Evolutionary conservation across 2,797 vertebrate genomes (phyloP).

Genomic region (Mus spretus): DNA sequence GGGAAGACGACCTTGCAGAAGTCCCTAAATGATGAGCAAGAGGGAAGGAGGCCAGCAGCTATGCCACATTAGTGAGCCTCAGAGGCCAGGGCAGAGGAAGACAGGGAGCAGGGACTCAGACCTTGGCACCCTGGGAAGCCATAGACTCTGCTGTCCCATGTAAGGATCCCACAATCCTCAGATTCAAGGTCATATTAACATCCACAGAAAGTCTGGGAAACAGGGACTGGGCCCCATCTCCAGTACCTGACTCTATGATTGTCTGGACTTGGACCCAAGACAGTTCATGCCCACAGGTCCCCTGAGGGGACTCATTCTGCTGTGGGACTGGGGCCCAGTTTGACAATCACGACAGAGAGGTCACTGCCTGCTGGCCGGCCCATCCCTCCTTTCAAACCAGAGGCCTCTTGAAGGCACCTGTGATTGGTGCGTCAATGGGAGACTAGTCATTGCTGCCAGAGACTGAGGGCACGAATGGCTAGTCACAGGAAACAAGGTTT

Average conservation of each 20-base stretch:
- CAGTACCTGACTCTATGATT: background rate
- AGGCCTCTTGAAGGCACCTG: background rate
- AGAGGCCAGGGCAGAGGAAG: background rate
- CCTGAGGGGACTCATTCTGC: background rate
- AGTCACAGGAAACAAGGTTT: background rate
- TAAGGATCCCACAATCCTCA: background rate
- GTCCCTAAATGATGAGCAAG: background rate
- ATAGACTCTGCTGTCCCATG: fast-evolving
- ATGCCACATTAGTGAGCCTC: too few relatives aligned
- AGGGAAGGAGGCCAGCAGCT: background rate
- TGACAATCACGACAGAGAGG: background rate
- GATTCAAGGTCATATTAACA: background rate
- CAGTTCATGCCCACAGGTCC: background rate
- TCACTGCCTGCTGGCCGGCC: background rate
- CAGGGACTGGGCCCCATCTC: background rate
- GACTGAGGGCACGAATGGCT: background rate
- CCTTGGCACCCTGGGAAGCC: background rate
- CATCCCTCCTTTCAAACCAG: background rate
- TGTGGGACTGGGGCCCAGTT: background rate
- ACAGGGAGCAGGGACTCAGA: background rate
- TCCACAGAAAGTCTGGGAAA: background rate
- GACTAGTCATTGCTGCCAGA: background rate
- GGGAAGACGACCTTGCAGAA: background rate
- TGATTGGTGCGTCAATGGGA: background rate
- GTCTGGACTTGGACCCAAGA: background rate